Conservation (phyloP, 1,140 invertebrate genomes). For the Helicoverpa armigera region DNA sequence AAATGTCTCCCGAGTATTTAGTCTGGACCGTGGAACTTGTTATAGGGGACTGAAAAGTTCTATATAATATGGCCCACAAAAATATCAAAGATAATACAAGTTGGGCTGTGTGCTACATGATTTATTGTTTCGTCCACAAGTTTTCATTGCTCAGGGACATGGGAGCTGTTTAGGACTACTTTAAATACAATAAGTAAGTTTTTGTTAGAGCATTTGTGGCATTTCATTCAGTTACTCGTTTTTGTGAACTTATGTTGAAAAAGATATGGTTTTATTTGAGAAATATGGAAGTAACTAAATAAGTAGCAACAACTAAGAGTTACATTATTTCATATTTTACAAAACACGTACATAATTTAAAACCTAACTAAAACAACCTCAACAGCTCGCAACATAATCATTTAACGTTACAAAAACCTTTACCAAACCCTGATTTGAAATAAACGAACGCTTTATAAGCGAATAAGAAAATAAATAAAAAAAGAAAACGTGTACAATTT, state of each 20-base stretch:
- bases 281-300: too few species aligned
- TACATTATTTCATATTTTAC: too few species aligned
- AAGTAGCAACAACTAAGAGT: too few species aligned
- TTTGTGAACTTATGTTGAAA: too few species aligned
- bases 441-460: too few species aligned
- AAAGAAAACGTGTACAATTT: not conserved
- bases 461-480: not conserved
- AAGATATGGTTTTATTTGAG: too few species aligned
- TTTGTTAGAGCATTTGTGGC: not conserved
- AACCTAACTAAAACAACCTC: too few species aligned
- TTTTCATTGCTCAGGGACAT: conserved; percentile 3
- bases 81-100: conserved; percentile 47
- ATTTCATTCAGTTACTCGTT: not conserved
- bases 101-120: not conserved
- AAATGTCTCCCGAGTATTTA: conserved; percentile 71
- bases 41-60: conserved; percentile 11
- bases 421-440: too few species aligned
- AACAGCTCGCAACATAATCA: too few species aligned
- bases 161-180: not conserved
- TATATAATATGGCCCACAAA: conserved; percentile 53
- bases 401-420: too few species aligned
- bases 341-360: too few species aligned
- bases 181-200: not conserved
- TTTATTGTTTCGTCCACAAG: conserved; percentile 2
- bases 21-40: conserved; percentile 57